A percentile compares a stretch with the other conserved stretches of the same genome.
phyloP scores from a whole-genome alignment of 2,797 vertebrate genomes.

The Antennarius maculatus region DNA sequence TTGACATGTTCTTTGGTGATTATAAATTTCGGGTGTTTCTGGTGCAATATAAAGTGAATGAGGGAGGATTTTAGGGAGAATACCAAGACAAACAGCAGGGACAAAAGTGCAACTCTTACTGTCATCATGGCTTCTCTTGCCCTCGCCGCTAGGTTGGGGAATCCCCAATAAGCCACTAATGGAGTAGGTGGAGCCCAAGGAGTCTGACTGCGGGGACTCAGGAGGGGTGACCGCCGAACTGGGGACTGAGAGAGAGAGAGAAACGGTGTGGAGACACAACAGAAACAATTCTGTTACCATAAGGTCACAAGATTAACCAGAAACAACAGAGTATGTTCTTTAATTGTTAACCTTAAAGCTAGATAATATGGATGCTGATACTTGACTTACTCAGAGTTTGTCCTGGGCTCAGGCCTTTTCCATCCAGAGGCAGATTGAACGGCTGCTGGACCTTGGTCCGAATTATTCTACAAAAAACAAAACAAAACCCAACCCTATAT shows the following conservation, averaged over 20 bases:
- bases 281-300: conserved; percentile 7
- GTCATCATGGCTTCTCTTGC: conserved; percentile 91
- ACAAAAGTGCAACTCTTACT: conserved; percentile 80
- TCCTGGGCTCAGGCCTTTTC: conserved; percentile 89
- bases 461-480: conserved; percentile 85
- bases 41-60: conserved; percentile 7
- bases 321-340: conserved; percentile 19
- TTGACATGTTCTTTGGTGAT: background rate
- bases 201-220: conserved; percentile 90
- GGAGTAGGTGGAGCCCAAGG: conserved; percentile 91
- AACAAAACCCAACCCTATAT: background rate
- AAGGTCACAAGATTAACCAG: conserved; percentile 43
- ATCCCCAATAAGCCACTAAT: conserved; percentile 92
- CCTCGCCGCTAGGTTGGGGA: conserved; percentile 80
- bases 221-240: conserved; percentile 92
- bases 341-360: conserved; percentile 49
- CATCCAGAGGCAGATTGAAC: conserved; percentile 90
- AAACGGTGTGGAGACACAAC: conserved; percentile 25
- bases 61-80: background rate
- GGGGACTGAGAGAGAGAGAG: conserved; percentile 79
- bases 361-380: background rate
- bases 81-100: background rate
- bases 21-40: conserved; percentile 1
- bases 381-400: conserved; percentile 87
- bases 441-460: conserved; percentile 93